Percentiles rank a stretch among this genome's conserved stretches.
Conservation (phyloP, 2,797 vertebrate genomes). For the Pogonophryne albipinna region DNA sequence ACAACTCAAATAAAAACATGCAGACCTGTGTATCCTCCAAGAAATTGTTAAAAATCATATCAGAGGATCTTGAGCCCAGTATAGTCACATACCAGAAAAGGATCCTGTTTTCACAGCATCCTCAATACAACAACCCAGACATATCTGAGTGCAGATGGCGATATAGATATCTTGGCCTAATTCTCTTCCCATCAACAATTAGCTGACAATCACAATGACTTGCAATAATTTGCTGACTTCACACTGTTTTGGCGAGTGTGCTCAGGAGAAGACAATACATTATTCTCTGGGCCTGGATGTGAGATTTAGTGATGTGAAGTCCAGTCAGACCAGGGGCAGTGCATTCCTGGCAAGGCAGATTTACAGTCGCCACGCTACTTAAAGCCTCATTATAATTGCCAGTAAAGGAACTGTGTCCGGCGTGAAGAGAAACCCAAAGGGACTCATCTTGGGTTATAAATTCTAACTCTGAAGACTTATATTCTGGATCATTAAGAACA, state of each 20-base stretch:
- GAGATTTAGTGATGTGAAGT: constrained; percentile 71
- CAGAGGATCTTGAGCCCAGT: not conserved
- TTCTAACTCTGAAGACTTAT: constrained; percentile 56
- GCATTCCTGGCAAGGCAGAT: constrained; percentile 72
- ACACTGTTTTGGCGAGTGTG: constrained; percentile 33
- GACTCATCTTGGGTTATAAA: constrained; percentile 54
- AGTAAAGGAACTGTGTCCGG: constrained; percentile 62
- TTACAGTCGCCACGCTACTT: constrained; percentile 70
- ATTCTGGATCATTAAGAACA: constrained; percentile 55
- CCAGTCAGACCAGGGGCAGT: constrained; percentile 53
- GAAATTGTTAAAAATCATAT: not conserved
- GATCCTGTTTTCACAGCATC: not conserved
- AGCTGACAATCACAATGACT: constrained; percentile 19
- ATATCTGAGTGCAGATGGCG: not conserved
- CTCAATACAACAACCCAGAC: not conserved
- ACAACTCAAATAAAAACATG: not conserved
- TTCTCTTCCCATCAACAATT: constrained; percentile 24
- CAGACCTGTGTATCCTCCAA: not conserved
- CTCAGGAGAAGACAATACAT: constrained; percentile 55
- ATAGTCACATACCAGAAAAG: not conserved
- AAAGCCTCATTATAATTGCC: constrained; percentile 73
- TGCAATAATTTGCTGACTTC: constrained; percentile 51
- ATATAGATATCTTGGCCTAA: constrained; percentile 35
- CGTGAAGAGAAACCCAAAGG: constrained; percentile 45
- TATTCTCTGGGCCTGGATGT: constrained; percentile 36